Base-by-base conservation (phyloP, 2,888 invertebrate species). In the Macrophya alboannulata region DNA sequence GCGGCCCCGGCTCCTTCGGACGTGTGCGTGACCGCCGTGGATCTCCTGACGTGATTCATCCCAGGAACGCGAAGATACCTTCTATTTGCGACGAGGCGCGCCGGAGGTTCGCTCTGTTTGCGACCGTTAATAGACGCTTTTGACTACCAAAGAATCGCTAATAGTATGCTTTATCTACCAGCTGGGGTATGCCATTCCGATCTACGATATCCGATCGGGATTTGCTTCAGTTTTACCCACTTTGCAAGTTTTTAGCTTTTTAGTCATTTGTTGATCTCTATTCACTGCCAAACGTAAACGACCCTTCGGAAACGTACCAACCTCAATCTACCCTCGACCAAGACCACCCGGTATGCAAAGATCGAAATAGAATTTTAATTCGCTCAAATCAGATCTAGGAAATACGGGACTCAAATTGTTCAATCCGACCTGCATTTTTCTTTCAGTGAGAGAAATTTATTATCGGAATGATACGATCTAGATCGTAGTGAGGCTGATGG, bases 101-200 rank as follows among this genome's bases (percentile, higher is more conserved):
- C 87, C 89, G 45, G 81, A 17, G 90, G 89, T 91, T 91, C 90
- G 89, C 89, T 91, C 91, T 92, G 91, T 92, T 92, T 92, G 92
- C 90, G 87, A 88, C 90, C 88, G 88, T 88, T 92, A 92, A 92
- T 92, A 92, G 91, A 91, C 89, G 86, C 86, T 86, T 86, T 88
- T 86, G 72, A 79, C 84, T 51, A 76, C 59, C 82, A 74, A 84
- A 86, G 77, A 85, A 86, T 84, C 72, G 82, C 84, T 84, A 84
- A 72, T 83, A 72, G 79, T 40, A 65, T 17, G 74, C 45, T 55
- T 51, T 12, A 51, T 72, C 85, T 76, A 65, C 68, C 68, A 68
- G 68, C 68, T 68, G 68, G 68, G 37, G 37, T 51, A 72, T 51
- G 76, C 25, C 51, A 55, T 55, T 45, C 76, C n/a, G 76, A n/a